Evolutionary conservation across 2,797 vertebrate genomes (phyloP).

Genomic region (Falco rusticolus): DNA sequence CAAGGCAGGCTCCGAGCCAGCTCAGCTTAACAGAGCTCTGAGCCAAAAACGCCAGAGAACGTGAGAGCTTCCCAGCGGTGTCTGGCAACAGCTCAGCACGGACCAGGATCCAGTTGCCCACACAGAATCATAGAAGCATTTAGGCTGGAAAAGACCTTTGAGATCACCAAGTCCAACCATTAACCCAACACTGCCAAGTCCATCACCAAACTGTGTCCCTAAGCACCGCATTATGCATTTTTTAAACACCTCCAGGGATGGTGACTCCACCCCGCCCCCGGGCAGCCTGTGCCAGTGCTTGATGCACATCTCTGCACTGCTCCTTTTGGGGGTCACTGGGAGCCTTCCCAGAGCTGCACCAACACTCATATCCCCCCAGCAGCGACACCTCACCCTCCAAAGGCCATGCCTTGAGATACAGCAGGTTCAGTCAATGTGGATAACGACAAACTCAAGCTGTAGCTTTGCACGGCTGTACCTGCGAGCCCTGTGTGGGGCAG

Average conservation of each 20-base stretch:
- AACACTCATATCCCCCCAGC: rapidly evolving
- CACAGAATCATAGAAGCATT: too few species aligned
- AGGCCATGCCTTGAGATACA: background rate
- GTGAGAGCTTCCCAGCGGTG: rapidly evolving
- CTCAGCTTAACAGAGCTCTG: background rate
- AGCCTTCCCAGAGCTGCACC: background rate
- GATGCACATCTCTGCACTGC: background rate
- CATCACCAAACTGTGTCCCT: too few species aligned
- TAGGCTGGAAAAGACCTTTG: too few species aligned
- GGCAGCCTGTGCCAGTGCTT: too few species aligned
- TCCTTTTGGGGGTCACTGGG: background rate
- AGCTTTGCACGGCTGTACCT: background rate
- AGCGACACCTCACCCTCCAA: background rate
- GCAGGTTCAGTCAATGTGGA: background rate
- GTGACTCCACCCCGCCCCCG: too few species aligned
- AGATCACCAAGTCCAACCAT: too few species aligned
- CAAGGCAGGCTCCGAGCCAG: background rate
- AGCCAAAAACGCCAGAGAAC: rapidly evolving
- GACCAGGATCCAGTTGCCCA: rapidly evolving
- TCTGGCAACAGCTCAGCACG: background rate
- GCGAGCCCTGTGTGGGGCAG: background rate
- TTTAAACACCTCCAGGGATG: too few species aligned
- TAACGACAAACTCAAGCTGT: background rate
- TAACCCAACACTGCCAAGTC: too few species aligned
- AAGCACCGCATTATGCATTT: too few species aligned